These are phyloP conservation scores for Monochamus saltuarius DNA, from an alignment of 1,140 invertebrate genomes.

Conservation along the genomic window DNA sequence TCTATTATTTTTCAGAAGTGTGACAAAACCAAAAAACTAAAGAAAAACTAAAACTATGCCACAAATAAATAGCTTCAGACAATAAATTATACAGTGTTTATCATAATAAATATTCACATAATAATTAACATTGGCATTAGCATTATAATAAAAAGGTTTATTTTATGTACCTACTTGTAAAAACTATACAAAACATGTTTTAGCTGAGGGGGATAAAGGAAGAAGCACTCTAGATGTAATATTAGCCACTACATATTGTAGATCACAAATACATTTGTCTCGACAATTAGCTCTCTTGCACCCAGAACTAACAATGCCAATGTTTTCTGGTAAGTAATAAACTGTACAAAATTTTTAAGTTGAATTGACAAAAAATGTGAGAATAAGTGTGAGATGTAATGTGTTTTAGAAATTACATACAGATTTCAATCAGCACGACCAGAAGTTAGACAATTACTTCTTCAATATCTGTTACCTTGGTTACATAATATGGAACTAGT, in stretches of 20 bases:
- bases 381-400: background rate
- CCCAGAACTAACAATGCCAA: constrained; percentile 95
- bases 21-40: too few relatives aligned
- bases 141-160: too few relatives aligned
- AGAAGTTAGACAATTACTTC: constrained; percentile 82
- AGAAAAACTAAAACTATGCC: too few relatives aligned
- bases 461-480: constrained; percentile 95
- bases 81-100: background rate
- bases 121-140: too few relatives aligned
- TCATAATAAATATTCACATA: constrained; percentile 21
- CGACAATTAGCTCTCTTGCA: constrained; percentile 90
- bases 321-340: background rate
- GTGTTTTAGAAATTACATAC: constrained; percentile 86
- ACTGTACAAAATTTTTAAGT: background rate
- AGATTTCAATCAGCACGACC: constrained; percentile 93
- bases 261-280: constrained; percentile 89
- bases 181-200: constrained; percentile 12
- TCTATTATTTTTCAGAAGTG: too few relatives aligned
- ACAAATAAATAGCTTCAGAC: too few relatives aligned
- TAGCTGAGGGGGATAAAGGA: constrained; percentile 61
- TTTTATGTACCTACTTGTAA: too few relatives aligned
- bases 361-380: background rate
- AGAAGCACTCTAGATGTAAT: constrained; percentile 79
- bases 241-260: constrained; percentile 83
- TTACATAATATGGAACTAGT: constrained; percentile 98